Conservation (phyloP, 35 echinoderm and acorn worm genomes). For the Heliocidaris erythrogramma region DNA sequence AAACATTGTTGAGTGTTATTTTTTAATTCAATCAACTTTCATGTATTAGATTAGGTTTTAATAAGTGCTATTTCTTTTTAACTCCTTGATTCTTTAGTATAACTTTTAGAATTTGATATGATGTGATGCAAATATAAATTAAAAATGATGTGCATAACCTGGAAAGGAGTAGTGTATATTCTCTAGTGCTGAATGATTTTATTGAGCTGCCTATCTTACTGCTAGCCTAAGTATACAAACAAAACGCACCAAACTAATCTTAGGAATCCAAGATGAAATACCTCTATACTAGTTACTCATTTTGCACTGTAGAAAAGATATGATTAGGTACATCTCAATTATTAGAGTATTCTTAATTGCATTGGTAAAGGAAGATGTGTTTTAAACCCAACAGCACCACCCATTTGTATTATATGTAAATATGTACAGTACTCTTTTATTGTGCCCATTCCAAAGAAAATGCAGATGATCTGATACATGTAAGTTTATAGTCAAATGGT, state of each 20-base stretch:
- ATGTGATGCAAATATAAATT: too few relatives aligned
- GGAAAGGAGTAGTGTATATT: too few relatives aligned
- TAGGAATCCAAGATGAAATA: background rate
- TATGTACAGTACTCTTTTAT: conserved; percentile 49
- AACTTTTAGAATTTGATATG: too few relatives aligned
- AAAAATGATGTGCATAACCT: too few relatives aligned
- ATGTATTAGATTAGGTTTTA: too few relatives aligned
- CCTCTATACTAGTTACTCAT: background rate
- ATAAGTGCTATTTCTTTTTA: too few relatives aligned
- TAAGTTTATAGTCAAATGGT: background rate
- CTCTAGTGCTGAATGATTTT: too few relatives aligned
- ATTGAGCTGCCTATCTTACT: background rate
- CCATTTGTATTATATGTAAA: conserved; percentile 31
- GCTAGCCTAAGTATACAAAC: background rate
- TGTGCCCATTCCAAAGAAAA: conserved; percentile 46
- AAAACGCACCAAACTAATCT: background rate
- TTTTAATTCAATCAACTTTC: too few relatives aligned
- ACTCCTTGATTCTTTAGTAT: too few relatives aligned
- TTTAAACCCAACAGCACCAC: background rate
- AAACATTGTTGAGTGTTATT: too few relatives aligned
- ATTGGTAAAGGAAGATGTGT: background rate
- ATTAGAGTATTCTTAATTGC: background rate
- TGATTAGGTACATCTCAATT: background rate
- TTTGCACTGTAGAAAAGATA: background rate
- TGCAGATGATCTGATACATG: background rate